phyloP scores from a whole-genome alignment of 2,888 invertebrate genomes.

The Neoitamus cyanurus region DNA sequence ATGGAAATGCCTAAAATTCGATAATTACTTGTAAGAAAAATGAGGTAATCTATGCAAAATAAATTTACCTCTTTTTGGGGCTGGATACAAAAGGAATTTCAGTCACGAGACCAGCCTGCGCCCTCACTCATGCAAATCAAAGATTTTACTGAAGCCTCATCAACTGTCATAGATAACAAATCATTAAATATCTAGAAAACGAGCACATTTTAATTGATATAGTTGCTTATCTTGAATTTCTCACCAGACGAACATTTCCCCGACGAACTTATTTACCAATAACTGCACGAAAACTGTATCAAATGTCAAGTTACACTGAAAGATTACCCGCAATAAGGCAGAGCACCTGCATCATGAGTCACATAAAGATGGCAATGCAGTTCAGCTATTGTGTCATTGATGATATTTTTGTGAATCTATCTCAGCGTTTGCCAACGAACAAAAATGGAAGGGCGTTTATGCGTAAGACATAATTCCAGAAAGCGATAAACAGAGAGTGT shows the following conservation, averaged over 20 bases:
- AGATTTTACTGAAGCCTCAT: not conserved
- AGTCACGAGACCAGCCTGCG: not conserved
- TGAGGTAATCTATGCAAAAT: not conserved
- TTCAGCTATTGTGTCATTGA: not conserved
- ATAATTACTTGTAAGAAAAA: not conserved
- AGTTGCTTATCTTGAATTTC: not conserved
- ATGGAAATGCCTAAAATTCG: not conserved
- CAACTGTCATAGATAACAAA: slow-evolving; percentile 2
- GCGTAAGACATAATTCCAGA: too few relatives aligned
- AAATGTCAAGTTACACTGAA: not conserved
- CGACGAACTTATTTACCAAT: not conserved
- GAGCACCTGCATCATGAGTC: slow-evolving; percentile 15
- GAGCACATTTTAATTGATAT: not conserved
- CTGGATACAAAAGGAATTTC: not conserved
- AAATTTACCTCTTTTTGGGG: not conserved
- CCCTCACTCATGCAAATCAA: not conserved
- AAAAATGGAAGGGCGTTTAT: too few relatives aligned
- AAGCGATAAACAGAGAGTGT: too few relatives aligned
- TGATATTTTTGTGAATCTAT: not conserved
- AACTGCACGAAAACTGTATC: slow-evolving; percentile 3
- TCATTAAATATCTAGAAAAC: not conserved
- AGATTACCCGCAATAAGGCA: not conserved
- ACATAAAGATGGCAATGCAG: not conserved
- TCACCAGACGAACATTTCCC: not conserved
- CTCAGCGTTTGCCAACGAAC: too few relatives aligned